Evolutionary conservation across 2,797 vertebrate species (phyloP), one percentile per base, ranked within the genome.

Genomic region (Neomorphus geoffroyi): DNA sequence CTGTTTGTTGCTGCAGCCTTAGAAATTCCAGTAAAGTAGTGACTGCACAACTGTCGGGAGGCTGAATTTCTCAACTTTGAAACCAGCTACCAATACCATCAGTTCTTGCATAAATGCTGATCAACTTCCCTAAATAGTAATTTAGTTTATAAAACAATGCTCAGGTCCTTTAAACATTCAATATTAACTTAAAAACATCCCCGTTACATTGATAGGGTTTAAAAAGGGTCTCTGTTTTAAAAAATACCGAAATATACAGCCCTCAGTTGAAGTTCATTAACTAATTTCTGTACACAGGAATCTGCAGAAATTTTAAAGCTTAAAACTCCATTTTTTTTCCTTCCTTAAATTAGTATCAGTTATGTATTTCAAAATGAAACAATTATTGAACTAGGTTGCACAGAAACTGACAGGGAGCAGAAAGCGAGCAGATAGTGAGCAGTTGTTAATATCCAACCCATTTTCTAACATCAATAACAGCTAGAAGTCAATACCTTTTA

Each of bases 301-400:
- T 3, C 18, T 84, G 7, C 22, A 77, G 22, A 26, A 67, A 27
- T 35, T 71, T 62, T 19, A 79, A 86, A 67, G n/a, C 27, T 66
- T 2, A 65, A 88, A 28, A 0, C 1, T 6, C 1, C 6, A 18
- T 3, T 17, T 35, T 73, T 67, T 41, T 41, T 10, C 17, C 39
- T 33, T 32, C 6, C 32, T 45, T 75, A 58, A 71, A 67, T 46
- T 21, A 60, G 6, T 27, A 56, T 18, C 18, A 33, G 22, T 18
- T 65, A 39, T 11, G 1, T 11, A 58, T 70, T 70, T 84, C 45
- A 30, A 74, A 74, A 51, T 28, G 37, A 51, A 92, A 57, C n/a
- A 66, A 3, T 23, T 41, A 6, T 22, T 48, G 33, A 84, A 56
- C 11, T 46, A 58, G 23, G 11, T 51, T 50, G 33, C 41, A 22